Base-by-base conservation (phyloP, 2,113 vertebrate genomes). In the Alethe diademata region DNA sequence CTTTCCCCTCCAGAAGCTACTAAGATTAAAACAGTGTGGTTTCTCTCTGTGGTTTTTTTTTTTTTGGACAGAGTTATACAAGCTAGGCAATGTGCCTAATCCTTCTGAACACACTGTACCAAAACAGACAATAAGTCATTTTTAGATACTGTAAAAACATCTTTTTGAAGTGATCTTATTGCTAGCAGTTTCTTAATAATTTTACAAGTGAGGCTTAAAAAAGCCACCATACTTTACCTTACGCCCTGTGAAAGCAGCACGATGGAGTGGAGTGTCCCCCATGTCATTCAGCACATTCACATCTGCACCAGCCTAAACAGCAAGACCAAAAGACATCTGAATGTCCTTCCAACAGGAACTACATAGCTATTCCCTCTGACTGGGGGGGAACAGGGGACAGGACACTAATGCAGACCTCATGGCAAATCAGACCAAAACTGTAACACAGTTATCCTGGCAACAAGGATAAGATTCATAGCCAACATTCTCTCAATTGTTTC, bases 181-280 rank as follows among this genome's bases (percentile, higher is more conserved):
- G 12, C 40, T 69, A 45, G 24, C 8, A 29, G 50, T 74, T 87
- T 58, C 38, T 79, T 47, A 76, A 40, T 45, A 86, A 50, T 35
- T 60, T 65, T 29, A 24, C 6, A 12, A 65, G 4, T 10, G 24
- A 81, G 29, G 42, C 16, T 70, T 64, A 56, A 79, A 69, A 81
- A 58, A 69, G 38, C 2, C 9, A 78, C 8, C 2, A 6, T 13
- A 61, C 79, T 84, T 98, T 97, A 99, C 99, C 98, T 99, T 99
- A 90, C 98, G 98, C 48, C 98, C 98, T 24, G 98, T 98, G 93
- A 96, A 98, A 76, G 99, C 98, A 60, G 99, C 99, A 90, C 98
- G 98, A 94, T 99, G 99, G 28, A 99, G 98, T 1, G 99, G 98
- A 2, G 99, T 99, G 90, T 99, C 98, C n/a, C 99, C 99, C 97